Evolutionary conservation across 1,140 invertebrate species (phyloP), one percentile per base, ranked within the genome.

Genomic region (Scaptomyza graminum): DNA sequence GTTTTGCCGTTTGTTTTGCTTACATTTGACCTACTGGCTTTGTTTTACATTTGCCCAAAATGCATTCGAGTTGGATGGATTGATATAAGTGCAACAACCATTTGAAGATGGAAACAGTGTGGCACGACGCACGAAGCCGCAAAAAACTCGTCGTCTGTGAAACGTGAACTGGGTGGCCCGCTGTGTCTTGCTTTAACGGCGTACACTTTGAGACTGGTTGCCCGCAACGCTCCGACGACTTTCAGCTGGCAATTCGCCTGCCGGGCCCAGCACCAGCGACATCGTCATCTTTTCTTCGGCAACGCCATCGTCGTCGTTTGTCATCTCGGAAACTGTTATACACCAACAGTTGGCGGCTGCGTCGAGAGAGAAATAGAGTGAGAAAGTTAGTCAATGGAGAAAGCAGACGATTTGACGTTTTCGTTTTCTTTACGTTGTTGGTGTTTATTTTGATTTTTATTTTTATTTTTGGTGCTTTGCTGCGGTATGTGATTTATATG

Each of bases 171-270:
- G 39, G 62, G 50, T 22, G 51, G 41, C 62, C 70, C 71, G 79
- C 59, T 77, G 75, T 87, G 82, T 87, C 82, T 88, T 67, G 79
- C 83, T 70, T 65, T 63, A 51, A 79, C 79, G 83, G 79, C 82
- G 75, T 68, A 76, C 79, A 79, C 65, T 88, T 44, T 76, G 50
- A 71, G 80, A 87, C 82, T 87, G 82, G 54, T 77, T 76, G 79
- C 62, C 64, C 70, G 81, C 76, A 81, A 85, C 78, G 81, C 76
- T 84, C 81, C 73, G 78, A 61, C 77, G 74, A 72, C 41, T 87
- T 88, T 81, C 79, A 82, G 82, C 67, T 57, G 52, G 61, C 69
- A 51, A 41, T 46, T 51, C 65, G 55, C 44, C 47, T 28, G 25
- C 56, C 39, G 15, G 52, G 57, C 47, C 1, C 51, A 37, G 43